phyloP scores from a whole-genome alignment of 2,888 invertebrate species.

The Halictus ligatus region DNA sequence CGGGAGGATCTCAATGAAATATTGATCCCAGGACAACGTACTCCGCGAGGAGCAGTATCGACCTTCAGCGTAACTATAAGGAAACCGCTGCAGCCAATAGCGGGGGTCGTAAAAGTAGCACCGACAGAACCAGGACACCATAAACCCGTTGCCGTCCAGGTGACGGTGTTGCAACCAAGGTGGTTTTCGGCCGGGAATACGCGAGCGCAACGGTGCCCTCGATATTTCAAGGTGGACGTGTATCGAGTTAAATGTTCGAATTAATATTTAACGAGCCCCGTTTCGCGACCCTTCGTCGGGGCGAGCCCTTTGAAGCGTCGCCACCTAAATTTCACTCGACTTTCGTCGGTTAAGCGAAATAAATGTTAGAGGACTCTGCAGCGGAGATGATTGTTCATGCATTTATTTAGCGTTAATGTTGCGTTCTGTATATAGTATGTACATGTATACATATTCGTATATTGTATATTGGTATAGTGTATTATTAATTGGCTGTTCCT shows the following conservation, averaged over 20 bases:
- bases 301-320: background rate
- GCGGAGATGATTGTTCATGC: slow-evolving; percentile 19
- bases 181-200: slow-evolving; percentile 46
- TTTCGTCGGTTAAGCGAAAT: background rate
- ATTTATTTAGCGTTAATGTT: slow-evolving; percentile 50
- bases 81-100: slow-evolving; percentile 62
- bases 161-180: slow-evolving; percentile 56
- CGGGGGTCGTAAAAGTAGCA: slow-evolving; percentile 61
- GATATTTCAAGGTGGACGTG: slow-evolving; percentile 22
- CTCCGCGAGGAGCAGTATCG: slow-evolving; percentile 46
- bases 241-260: slow-evolving; percentile 21
- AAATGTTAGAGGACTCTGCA: background rate
- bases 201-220: slow-evolving; percentile 10
- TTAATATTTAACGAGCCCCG: slow-evolving; percentile 46
- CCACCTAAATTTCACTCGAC: background rate
- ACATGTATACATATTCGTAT: background rate
- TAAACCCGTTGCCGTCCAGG: slow-evolving; percentile 52
- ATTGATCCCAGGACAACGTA: slow-evolving; percentile 17
- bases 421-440: slow-evolving; percentile 27
- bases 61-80: slow-evolving; percentile 43
- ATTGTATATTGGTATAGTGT: background rate
- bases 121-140: slow-evolving; percentile 46
- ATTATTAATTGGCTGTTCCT: slow-evolving; percentile 20
- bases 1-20: slow-evolving; percentile 23
- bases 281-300: background rate